Percentiles rank a stretch among this genome's conserved stretches.
Evolutionary conservation across 2,888 invertebrate genomes (phyloP).

Genomic region (Zaprionus bogoriensis): DNA sequence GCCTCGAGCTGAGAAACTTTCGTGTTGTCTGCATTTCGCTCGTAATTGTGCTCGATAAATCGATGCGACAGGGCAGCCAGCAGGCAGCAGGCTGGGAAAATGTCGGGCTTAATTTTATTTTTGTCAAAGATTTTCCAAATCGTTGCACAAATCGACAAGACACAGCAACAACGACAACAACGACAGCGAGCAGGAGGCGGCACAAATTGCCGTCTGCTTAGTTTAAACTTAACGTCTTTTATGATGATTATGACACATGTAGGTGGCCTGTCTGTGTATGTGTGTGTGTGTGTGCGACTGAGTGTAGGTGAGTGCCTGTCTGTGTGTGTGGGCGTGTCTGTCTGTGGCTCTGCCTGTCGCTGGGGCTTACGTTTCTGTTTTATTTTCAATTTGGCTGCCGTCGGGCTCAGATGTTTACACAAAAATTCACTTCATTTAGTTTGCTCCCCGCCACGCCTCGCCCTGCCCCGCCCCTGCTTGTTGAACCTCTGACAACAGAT

Average conservation of each 20-base stretch:
- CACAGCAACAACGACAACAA: slow-evolving; percentile 7
- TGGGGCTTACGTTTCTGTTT: slow-evolving; percentile 22
- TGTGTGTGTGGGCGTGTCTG: slow-evolving; percentile 11
- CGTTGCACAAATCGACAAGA: slow-evolving; percentile 65
- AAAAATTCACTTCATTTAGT: slow-evolving; percentile 71
- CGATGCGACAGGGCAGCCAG: slow-evolving; percentile 38
- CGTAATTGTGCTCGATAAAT: slow-evolving; percentile 62
- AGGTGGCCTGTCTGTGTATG: slow-evolving; percentile 8
- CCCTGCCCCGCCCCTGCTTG: neutral
- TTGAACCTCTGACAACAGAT: neutral
- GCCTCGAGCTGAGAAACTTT: neutral
- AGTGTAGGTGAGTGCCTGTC: slow-evolving; percentile 3
- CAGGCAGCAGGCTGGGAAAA: slow-evolving; percentile 1
- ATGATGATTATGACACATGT: slow-evolving; percentile 74
- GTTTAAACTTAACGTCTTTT: slow-evolving; percentile 72
- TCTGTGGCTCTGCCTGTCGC: slow-evolving; percentile 26
- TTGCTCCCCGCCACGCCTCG: slow-evolving; percentile 14
- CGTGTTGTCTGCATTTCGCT: neutral
- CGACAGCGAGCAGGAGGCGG: slow-evolving; percentile 2
- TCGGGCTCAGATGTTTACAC: slow-evolving; percentile 64
- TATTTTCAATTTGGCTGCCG: slow-evolving; percentile 43
- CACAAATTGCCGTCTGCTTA: slow-evolving; percentile 62
- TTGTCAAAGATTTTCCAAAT: slow-evolving; percentile 74
- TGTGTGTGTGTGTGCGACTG: slow-evolving; percentile 8
- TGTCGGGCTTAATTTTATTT: slow-evolving; percentile 54